Conservation (phyloP, 2,797 vertebrate species). For the Amazona ochrocephala region DNA sequence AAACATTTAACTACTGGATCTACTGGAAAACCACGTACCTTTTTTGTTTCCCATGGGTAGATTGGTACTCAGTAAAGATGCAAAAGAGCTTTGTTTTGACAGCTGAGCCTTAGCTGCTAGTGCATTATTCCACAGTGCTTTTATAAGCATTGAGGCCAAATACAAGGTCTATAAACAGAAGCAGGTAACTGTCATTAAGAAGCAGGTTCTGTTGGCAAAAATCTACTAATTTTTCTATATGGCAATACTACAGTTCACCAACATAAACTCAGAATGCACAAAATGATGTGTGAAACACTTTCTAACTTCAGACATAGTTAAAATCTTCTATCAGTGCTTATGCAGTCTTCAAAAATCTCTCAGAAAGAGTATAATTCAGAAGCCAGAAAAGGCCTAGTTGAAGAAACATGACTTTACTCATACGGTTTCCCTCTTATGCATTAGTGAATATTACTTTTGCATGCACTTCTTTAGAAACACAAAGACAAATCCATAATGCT, state of each 20-base stretch:
- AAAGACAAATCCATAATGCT: not conserved
- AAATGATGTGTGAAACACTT: not conserved
- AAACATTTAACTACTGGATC: not conserved
- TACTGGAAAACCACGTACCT: slow-evolving; percentile 77
- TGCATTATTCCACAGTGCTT: slow-evolving; percentile 98
- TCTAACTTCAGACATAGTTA: not conserved
- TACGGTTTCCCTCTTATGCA: not conserved
- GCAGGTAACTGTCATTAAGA: not conserved
- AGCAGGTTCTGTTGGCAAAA: not conserved
- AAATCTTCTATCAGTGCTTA: not conserved
- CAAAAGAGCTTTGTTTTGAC: slow-evolving; percentile 98
- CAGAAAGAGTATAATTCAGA: not conserved
- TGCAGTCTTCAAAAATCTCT: not conserved
- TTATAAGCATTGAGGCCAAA: slow-evolving; percentile 98
- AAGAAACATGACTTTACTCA: not conserved
- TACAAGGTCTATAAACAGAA: slow-evolving; percentile 88
- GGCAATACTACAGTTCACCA: not conserved
- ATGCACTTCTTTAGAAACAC: not conserved
- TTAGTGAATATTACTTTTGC: not conserved
- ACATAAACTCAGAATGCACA: not conserved
- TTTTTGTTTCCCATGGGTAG: slow-evolving; percentile 98
- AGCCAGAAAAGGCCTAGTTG: not conserved
- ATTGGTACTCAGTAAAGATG: slow-evolving; percentile 96
- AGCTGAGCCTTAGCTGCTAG: slow-evolving; percentile 97
- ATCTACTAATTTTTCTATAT: not conserved